Percentiles rank a stretch among this genome's conserved stretches.
These are phyloP conservation scores for Itoplectis maculator DNA, from an alignment of 2,888 invertebrate species.

Conservation along the genomic window DNA sequence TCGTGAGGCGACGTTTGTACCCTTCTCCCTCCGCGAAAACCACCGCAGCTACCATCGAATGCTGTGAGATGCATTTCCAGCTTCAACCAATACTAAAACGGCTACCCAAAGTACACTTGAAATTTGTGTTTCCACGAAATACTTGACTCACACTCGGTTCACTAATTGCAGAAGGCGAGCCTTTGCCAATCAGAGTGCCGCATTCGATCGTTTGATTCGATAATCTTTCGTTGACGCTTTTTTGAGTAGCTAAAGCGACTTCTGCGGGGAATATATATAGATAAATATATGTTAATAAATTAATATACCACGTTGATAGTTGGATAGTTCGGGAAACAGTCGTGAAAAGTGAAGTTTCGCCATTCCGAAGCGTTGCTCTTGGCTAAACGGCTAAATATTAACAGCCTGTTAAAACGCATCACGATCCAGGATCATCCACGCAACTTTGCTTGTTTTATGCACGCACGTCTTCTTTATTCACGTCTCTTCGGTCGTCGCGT, in stretches of 20 bases:
- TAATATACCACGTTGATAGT: too few species aligned
- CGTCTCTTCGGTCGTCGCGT: neutral
- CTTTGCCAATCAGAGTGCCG: neutral
- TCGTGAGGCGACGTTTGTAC: slow-evolving; percentile 42
- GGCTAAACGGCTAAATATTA: slow-evolving; percentile 22
- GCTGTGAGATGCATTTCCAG: neutral
- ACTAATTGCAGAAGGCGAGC: neutral
- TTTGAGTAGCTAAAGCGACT: neutral
- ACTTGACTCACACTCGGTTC: slow-evolving; percentile 3
- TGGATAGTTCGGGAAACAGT: neutral
- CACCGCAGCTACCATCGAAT: slow-evolving; percentile 6
- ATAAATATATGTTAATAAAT: too few species aligned
- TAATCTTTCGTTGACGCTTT: neutral
- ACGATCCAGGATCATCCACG: neutral
- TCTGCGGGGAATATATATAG: too few species aligned
- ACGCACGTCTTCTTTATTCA: neutral
- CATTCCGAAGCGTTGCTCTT: neutral
- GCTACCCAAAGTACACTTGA: neutral
- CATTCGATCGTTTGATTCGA: neutral
- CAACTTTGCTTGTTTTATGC: slow-evolving; percentile 2
- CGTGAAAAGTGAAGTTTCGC: slow-evolving; percentile 7
- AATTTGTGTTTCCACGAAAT: neutral
- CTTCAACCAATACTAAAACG: slow-evolving; percentile 8
- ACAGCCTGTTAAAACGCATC: slow-evolving; percentile 5
- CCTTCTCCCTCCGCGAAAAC: slow-evolving; percentile 44